Conservation (phyloP, 2,888 invertebrate genomes). For the Phlogophora meticulosa region DNA sequence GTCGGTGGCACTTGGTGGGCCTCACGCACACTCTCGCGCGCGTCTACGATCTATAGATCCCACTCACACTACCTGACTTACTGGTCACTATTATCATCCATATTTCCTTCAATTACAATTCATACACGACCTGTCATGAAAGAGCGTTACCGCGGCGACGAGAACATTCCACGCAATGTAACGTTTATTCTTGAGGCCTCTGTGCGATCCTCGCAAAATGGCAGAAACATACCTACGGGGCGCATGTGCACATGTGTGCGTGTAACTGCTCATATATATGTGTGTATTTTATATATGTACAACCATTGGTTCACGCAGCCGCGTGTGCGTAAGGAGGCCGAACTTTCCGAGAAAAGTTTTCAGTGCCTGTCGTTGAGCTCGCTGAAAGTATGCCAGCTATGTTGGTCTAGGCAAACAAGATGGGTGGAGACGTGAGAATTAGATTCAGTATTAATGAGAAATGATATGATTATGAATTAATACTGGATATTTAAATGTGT, state of each 20-base stretch:
- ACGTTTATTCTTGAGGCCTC: slow-evolving; percentile 69
- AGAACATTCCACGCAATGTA: slow-evolving; percentile 74
- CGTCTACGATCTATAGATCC: slow-evolving; percentile 64
- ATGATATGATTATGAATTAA: slow-evolving; percentile 48
- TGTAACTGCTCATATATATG: slow-evolving; percentile 61
- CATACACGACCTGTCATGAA: slow-evolving; percentile 56
- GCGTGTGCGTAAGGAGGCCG: slow-evolving; percentile 75
- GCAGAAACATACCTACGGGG: slow-evolving; percentile 72
- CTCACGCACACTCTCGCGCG: slow-evolving; percentile 64
- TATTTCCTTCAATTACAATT: slow-evolving; percentile 62
- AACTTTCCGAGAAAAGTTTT: slow-evolving; percentile 77
- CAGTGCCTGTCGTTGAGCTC: slow-evolving; percentile 60
- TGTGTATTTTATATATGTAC: slow-evolving; percentile 68
- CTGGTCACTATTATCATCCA: slow-evolving; percentile 67
- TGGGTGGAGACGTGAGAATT: slow-evolving; percentile 17
- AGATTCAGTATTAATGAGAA: slow-evolving; percentile 30
- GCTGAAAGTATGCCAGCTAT: slow-evolving; percentile 57
- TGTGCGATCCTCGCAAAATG: slow-evolving; percentile 70
- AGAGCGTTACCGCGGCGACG: slow-evolving; percentile 27
- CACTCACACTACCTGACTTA: slow-evolving; percentile 66
- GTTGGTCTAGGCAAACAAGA: slow-evolving; percentile 40
- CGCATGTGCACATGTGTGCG: slow-evolving; percentile 68
- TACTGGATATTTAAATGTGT: slow-evolving; percentile 60
- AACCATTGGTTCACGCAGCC: slow-evolving; percentile 65
- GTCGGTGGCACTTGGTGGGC: slow-evolving; percentile 77